Evolutionary conservation across 2,113 vertebrate genomes (phyloP), one percentile per base, ranked within the genome.

Genomic region (Cheilinus undulatus): DNA sequence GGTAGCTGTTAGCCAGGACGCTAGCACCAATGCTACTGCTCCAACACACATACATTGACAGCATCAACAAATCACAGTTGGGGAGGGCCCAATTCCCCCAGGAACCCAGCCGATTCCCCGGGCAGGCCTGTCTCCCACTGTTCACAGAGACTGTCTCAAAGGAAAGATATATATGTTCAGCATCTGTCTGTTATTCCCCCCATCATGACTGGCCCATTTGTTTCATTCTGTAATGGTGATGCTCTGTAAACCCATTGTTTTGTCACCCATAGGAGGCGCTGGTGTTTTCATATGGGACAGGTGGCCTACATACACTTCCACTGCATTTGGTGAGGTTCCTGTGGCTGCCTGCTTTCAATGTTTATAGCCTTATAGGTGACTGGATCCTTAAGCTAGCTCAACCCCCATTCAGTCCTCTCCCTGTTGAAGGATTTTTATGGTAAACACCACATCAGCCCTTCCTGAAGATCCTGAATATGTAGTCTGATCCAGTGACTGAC

Each of bases 221-320:
- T 84, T 72, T 82, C 77, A 80, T 82, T 78, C 59, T 89, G 68
- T 80, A 80, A 79, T 82, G 69, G 70, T 87, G 83, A 87, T 88
- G 82, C 76, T 68, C 85, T 92, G 88, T 91, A 91, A 92, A 84
- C 86, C 76, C 85, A 86, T 93, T 88, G 91, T 92, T 94, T 83
- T 94, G 90, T 94, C 91, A 93, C 92, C 91, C 86, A 82, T 93
- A 94, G 93, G 93, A 94, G 92, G 92, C 91, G 91, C 92, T 94
- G 87, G 90, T 93, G 91, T 93, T 93, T 92, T 93, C 93, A 88
- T 93, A 93, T 92, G 93, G 93, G 88, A 93, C 91, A 79, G 91
- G 90, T 88, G 92, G 91, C 80, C 93, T 93, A 72, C 93, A 88
- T 88, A 91, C 92, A 88, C 92, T 93, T 87, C 93, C 92, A 78